phyloP scores from a whole-genome alignment of 2,888 invertebrate genomes.

The Endotricha flammealis region DNA sequence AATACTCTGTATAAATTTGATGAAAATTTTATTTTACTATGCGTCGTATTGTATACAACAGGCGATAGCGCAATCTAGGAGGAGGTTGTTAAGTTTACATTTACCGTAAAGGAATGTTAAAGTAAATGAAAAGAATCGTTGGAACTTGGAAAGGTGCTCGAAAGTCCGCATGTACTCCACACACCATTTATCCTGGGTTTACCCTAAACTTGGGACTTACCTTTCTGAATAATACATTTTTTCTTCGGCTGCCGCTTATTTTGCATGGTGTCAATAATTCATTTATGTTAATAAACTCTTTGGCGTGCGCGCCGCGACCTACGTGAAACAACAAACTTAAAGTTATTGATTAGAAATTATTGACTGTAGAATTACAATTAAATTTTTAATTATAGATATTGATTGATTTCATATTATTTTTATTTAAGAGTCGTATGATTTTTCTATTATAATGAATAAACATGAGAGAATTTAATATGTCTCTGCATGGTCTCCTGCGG shows the following conservation, averaged over 20 bases:
- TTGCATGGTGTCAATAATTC: slow-evolving; percentile 42
- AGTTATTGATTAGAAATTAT: no score
- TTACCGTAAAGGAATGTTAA: no score
- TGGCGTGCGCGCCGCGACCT: slow-evolving; percentile 21
- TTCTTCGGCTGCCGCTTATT: slow-evolving; percentile 27
- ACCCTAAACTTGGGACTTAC: slow-evolving; percentile 23
- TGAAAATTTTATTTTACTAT: no score
- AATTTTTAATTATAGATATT: no score
- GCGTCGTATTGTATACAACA: no score
- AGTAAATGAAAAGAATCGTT: slow-evolving; percentile 14
- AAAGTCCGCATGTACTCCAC: slow-evolving; percentile 22
- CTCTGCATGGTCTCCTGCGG: no score
- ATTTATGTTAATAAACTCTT: slow-evolving; percentile 36
- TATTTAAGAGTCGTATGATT: no score
- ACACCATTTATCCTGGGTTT: slow-evolving; percentile 29
- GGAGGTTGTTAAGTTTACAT: slow-evolving; percentile 1
- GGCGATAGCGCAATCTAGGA: neutral
- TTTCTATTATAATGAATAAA: no score
- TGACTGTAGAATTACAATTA: no score
- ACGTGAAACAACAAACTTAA: slow-evolving; percentile 12
- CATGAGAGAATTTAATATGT: no score
- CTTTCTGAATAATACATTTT: slow-evolving; percentile 43
- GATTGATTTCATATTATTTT: no score
- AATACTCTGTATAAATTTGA: no score
- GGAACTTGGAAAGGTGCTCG: slow-evolving; percentile 19